Evolutionary conservation across 2,113 vertebrate genomes (phyloP).

Genomic region (Felis chaus): DNA sequence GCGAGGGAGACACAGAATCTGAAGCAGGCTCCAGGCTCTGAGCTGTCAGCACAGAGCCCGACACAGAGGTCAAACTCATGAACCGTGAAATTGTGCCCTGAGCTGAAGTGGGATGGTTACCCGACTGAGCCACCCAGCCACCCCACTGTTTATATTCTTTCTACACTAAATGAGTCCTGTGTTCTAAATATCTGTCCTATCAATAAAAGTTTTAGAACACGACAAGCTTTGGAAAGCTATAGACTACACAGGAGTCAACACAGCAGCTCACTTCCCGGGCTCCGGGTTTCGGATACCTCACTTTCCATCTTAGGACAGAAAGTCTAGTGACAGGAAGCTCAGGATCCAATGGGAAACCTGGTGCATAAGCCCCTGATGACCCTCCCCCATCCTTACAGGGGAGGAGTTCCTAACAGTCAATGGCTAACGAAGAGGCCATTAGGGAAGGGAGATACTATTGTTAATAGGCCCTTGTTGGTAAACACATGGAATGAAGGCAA

Average conservation of each 20-base stretch:
- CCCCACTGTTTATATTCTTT: neutral
- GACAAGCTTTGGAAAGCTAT: neutral
- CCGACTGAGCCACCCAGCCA: no score
- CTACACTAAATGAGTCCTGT: neutral
- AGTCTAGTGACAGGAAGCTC: neutral
- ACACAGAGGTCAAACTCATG: no score
- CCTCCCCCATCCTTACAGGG: neutral
- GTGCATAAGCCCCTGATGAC: rapidly evolving
- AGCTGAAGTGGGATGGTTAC: no score
- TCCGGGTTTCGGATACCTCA: neutral
- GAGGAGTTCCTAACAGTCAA: neutral
- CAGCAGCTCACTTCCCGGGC: neutral
- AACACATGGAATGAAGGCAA: neutral
- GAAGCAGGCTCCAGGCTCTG: no score
- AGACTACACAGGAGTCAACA: neutral
- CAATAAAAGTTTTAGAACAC: neutral
- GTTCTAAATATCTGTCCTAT: neutral
- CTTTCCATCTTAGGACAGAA: neutral
- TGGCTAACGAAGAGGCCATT: neutral
- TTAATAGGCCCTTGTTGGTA: constrained; percentile 6
- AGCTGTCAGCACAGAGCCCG: no score
- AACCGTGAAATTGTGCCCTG: no score
- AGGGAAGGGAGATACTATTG: neutral
- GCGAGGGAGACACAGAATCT: no score
- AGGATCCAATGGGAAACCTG: neutral